Base-by-base conservation (phyloP, 2,888 invertebrate species). In the Ctena decussata region DNA sequence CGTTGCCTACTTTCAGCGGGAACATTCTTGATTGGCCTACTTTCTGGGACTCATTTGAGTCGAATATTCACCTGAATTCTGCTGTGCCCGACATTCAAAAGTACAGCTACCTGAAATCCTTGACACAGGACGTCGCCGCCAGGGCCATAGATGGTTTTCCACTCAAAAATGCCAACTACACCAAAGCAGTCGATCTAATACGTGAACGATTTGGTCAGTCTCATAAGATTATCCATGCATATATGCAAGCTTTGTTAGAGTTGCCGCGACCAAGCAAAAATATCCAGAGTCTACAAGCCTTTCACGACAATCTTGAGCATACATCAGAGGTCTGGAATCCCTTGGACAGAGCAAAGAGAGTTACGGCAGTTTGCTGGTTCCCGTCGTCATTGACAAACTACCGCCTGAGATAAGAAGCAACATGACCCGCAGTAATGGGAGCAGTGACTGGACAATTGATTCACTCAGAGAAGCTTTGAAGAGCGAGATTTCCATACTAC, bases 321-420 rank as follows among this genome's bases (percentile, higher is more conserved):
- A 82, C 44, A 72, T 84, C 32, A 72, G 81, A 21, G 84, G 81
- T 21, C 65, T 85, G 21, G 79, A 84, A 76, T 84, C 82, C 2
- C 35, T 86, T 18, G 80, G 72, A n/a, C 83, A 81, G 57, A 39
- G 27, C 24, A 70, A 84, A 44, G 78, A 82, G 21, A 72, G 49
- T 11, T 80, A 87, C 41, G 82, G 80, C 46, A 53, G 60, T 37
- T 46, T 82, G 1, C 15, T 81, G 41, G 77, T 86, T 27, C 78
- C 78, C n/a, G 46, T 81, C n/a, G 65, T 81, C n/a, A 74, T 75
- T 5, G 76, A 73, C 44, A 84, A 86, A 41, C 39, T 86, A 5
- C 82, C 82, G 12, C 3, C 21, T 8, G 73, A 76, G 65, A 32
- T 81, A 27, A 60, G 37, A 35, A 69, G 69, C 21, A 77, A 77